Base-by-base conservation (phyloP, 2,113 vertebrate genomes). In the Anas platyrhynchos region DNA sequence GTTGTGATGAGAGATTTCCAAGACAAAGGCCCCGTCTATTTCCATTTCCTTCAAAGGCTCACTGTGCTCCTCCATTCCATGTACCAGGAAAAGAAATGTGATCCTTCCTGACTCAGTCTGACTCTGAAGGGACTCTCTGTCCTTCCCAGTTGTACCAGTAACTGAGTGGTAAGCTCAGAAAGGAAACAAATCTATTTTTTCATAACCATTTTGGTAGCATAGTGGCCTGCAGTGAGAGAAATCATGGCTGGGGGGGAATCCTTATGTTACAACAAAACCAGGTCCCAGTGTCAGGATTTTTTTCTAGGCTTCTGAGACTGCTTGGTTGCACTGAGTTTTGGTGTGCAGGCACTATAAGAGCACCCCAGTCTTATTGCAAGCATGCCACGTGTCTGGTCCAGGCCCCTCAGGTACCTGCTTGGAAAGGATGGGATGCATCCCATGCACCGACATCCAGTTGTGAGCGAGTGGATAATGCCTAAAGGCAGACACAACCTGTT, bases 111-210 rank as follows among this genome's bases (percentile, higher is more conserved):
- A 63, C 6, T n/a, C 43, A 32, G 34, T 21, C 26, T 31, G 43
- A 34, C 72, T 92, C 82, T 58, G 59, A 73, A 83, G 56, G 34
- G 32, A 54, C 58, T 59, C 34, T 10, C 34, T 10, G 1, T 32
- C 38, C 73, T 67, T 59, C 41, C 16, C 59, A 16, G 50, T 4
- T 78, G 43, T 59, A 23, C 43, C 58, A 63, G 46, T 16, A 84
- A 44, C 0, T 8, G 23, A 23, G 25, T 0, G 6, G 16, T 56
- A 9, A 16, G 10, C 17, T 73, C 1, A 3, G 74, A 31, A 46
- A 69, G 36, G 32, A 65, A 59, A 32, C 44, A 76, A 88, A 44
- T 27, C 14, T 4, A 7, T 9, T 54, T 11, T 48, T 34, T n/a
- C n/a, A 29, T 36, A 34, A 62, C 26, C 13, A 11, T 34, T 44